Conservation (phyloP, 2,113 vertebrate species). For the Cyprichromis sp. region DNA sequence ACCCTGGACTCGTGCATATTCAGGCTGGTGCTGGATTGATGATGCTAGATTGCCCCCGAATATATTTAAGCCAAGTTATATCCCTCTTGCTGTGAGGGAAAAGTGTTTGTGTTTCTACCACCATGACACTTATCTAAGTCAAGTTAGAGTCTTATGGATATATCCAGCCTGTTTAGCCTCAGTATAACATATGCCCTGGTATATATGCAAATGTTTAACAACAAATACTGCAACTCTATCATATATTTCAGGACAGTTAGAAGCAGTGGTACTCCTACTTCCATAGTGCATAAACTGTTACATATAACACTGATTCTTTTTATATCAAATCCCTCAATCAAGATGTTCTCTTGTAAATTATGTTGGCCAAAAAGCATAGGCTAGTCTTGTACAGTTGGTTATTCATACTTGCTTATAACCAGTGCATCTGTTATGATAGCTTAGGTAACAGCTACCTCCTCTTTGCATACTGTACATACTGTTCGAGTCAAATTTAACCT, state of each 20-base stretch:
- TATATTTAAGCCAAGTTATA: not conserved
- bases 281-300: not conserved
- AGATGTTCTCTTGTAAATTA: not conserved
- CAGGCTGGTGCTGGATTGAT: not conserved
- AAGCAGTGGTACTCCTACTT: not conserved
- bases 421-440: not conserved
- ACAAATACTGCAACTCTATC: not conserved
- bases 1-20: not conserved
- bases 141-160: not conserved
- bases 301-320: not conserved
- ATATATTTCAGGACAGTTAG: not conserved
- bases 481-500: not conserved
- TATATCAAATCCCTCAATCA: not conserved
- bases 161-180: not conserved
- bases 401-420: not conserved
- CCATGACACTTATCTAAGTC: not conserved
- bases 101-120: not conserved
- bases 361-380: not conserved
- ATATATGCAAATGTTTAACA: not conserved
- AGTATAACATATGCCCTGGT: not conserved
- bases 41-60: not conserved
- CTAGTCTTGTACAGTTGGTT: not conserved
- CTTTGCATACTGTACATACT: not conserved
- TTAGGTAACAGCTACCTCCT: not conserved
- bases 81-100: not conserved